Base-by-base conservation (phyloP, 2,113 vertebrate genomes). In the Pipa parva region DNA sequence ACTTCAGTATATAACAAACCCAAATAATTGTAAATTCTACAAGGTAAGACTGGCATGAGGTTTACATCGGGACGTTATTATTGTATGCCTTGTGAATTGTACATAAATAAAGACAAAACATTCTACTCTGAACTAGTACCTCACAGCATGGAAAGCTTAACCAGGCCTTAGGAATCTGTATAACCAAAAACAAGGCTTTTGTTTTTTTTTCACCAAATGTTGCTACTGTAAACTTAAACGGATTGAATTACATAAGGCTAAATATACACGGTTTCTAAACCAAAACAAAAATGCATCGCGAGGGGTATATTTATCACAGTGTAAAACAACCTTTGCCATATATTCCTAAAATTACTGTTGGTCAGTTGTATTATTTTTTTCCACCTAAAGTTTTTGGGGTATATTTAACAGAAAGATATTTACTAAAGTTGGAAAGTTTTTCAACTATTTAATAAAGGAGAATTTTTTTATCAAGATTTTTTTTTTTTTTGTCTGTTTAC, bases 111-210 rank as follows among this genome's bases (percentile, higher is more conserved):
- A 22, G 7, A 49, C 7, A 22, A 49, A 21, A 20, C 46, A 49
- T 21, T 22, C 11, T 20, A 24, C 46, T 49, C 46, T 49, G 46
- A 49, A 11, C 21, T 13, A 10, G 8, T 49, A 22, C 18, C 12
- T 49, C 21, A 8, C 21, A 12, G 46, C 21, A 46, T 20, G 42
- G 18, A 46, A 46, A 7, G 12, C 18, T 18, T 5, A 18, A 6
- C 46, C 7, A 17, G 10, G 31, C 22, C 48, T 39, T 22, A 39
- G 49, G 52, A 55, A 21, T 55, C 45, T 64, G 63, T 25, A 39
- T 54, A 33, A 39, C 31, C 50, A 55, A 64, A 63, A 64, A 55
- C 63, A 64, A 64, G 20, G 39, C 51, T 45, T 64, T 42, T 55
- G 63, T 25, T 64, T 50, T 59, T 12, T n/a, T 49, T 18, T 24